These are phyloP conservation scores for Drosophila willistoni DNA, from an alignment of 1,140 invertebrate genomes.

Conservation along the genomic window DNA sequence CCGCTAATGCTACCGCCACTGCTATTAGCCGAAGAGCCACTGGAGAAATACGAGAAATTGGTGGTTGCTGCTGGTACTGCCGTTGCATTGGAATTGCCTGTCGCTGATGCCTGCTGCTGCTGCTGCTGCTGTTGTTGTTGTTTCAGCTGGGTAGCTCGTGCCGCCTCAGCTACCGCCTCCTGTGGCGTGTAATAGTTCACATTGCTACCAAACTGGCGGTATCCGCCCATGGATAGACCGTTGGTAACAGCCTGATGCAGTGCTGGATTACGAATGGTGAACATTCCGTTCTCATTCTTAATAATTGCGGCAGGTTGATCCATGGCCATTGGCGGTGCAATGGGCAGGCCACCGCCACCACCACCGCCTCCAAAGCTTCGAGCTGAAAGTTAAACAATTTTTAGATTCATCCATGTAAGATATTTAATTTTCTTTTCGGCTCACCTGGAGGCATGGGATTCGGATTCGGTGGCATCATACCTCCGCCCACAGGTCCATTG, in stretches of 20 bases:
- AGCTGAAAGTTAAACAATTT: conserved; percentile 25
- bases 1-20: conserved; percentile 31
- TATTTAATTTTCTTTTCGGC: background rate
- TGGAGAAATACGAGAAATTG: conserved; percentile 79
- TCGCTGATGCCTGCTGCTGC: conserved; percentile 31
- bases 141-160: conserved; percentile 71
- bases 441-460: conserved; percentile 65
- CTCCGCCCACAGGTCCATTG: conserved; percentile 53
- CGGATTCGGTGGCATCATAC: conserved; percentile 56
- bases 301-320: conserved; percentile 86
- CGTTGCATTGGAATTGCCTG: conserved; percentile 22
- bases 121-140: conserved; percentile 46
- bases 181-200: conserved; percentile 78
- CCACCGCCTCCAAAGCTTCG: conserved; percentile 38
- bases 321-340: conserved; percentile 62
- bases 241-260: conserved; percentile 80
- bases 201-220: conserved; percentile 75
- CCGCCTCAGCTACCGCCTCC: conserved; percentile 71
- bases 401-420: no score
- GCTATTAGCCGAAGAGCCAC: conserved; percentile 52
- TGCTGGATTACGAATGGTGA: conserved; percentile 90
- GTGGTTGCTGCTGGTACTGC: conserved; percentile 20
- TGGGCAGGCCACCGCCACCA: conserved; percentile 46
- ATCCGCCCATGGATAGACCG: conserved; percentile 69
- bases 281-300: conserved; percentile 90